Evolutionary conservation across 2,797 vertebrate species (phyloP), one percentile per base, ranked within the genome.

Genomic region (Thripadectes ignobilis): DNA sequence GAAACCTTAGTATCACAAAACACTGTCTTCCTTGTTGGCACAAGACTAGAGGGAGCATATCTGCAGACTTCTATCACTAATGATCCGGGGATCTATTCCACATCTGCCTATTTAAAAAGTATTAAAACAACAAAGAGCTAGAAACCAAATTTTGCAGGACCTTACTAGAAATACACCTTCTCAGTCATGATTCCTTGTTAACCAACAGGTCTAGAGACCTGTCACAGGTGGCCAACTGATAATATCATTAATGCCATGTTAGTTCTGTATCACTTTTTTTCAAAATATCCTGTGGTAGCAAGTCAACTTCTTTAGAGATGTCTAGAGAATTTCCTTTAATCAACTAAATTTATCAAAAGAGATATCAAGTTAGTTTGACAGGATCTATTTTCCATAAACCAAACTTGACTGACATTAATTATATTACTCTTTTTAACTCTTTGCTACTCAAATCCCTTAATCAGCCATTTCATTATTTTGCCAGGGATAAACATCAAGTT

Each of bases 351-450:
- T 93, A 79, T 87, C 46, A 91, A 62, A 84, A 89, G 30, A 93
- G n/a, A 46, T 75, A 88, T 36, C 85, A 86, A 78, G 51, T 58
- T 78, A 81, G 49, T 88, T 73, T 94, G 90, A 95, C 93, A 95
- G 68, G 36, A 82, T 90, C 29, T 6, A 36, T 84, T 95, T 94
- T 92, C 83, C 71, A 86, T 79, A 88, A 93, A 85, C 17, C 30
- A 23, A 79, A 86, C 36, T 63, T 93, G 79, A 95, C 79, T 95
- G 92, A 82, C 29, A 5, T 76, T 78, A 92, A 86, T 93, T 93
- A 73, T 73, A 90, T 90, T 88, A 93, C 38, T 88, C 38, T 78
- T 80, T 94, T 93, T 95, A 96, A 97, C 85, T 95, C 88, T 94
- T 96, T 88, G 69, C 59, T 94, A 81, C 80, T 95, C 77, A 82